These are phyloP conservation scores for Xerus inauris DNA, from an alignment of 2,113 vertebrate genomes.

Conservation along the genomic window DNA sequence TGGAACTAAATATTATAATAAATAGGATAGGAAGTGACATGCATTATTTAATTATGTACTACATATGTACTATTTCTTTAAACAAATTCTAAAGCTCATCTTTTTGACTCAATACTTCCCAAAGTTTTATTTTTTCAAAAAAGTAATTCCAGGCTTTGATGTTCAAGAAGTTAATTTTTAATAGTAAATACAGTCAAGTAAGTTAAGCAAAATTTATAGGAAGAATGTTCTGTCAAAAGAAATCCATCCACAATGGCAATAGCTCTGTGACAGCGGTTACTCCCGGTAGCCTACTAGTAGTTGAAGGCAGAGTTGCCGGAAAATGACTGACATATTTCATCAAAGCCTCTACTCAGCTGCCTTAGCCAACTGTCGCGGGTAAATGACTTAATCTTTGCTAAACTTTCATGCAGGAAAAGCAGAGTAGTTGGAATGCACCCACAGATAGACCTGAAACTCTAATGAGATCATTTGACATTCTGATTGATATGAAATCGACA, in stretches of 20 bases:
- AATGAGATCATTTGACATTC: slow-evolving; percentile 81
- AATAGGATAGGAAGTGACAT: neutral
- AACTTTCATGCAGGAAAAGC: slow-evolving; percentile 70
- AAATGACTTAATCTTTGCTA: slow-evolving; percentile 79
- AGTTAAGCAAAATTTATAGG: slow-evolving; percentile 17
- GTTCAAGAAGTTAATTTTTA: slow-evolving; percentile 32
- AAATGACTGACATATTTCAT: slow-evolving; percentile 75
- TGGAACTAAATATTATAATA: neutral
- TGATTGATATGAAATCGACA: slow-evolving; percentile 81
- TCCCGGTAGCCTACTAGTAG: neutral
- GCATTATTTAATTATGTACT: neutral
- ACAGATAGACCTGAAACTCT: slow-evolving; percentile 77
- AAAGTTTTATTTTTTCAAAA: neutral
- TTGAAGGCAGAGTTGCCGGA: slow-evolving; percentile 38
- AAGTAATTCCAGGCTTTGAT: neutral
- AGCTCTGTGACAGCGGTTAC: slow-evolving; percentile 55
- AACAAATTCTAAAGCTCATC: neutral
- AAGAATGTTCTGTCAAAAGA: slow-evolving; percentile 57
- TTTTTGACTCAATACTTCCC: neutral
- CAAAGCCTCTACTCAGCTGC: slow-evolving; percentile 65
- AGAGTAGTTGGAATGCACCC: slow-evolving; percentile 57
- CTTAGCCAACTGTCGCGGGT: slow-evolving; percentile 65
- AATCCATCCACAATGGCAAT: slow-evolving; percentile 2
- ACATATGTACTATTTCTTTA: neutral
- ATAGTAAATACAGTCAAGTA: neutral